These are phyloP conservation scores for Emydura subglobosa DNA, from an alignment of 2,113 vertebrate species.

Conservation along the genomic window DNA sequence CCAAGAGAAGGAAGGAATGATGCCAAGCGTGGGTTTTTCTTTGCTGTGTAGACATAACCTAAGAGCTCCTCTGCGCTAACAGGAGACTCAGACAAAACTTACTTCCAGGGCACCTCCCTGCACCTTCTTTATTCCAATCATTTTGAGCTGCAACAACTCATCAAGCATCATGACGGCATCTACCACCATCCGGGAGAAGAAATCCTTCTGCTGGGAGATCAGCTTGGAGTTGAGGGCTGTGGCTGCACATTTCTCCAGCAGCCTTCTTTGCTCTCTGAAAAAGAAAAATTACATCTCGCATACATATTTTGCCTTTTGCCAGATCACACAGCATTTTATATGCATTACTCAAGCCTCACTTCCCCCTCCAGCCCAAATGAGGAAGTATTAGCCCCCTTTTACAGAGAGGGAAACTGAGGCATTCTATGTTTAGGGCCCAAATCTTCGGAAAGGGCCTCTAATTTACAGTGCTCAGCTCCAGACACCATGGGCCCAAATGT, in stretches of 20 bases:
- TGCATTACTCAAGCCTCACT: rapidly evolving
- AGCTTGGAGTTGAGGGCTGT: conserved; percentile 97
- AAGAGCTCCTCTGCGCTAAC: not conserved
- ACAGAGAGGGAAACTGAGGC: rapidly evolving
- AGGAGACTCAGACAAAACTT: not conserved
- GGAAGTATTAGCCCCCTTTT: not conserved
- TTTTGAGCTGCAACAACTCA: conserved; percentile 93
- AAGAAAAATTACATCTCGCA: not conserved
- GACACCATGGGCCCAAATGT: not conserved
- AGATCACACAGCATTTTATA: rapidly evolving
- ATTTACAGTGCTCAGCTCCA: not conserved
- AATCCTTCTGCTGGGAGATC: conserved; percentile 92
- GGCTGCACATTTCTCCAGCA: conserved; percentile 93
- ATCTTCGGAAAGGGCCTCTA: not conserved
- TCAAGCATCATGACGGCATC: conserved; percentile 95
- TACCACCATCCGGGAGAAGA: conserved; percentile 97
- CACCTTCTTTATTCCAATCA: conserved; percentile 99
- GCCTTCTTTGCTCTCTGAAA: conserved; percentile 88
- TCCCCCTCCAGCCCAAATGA: rapidly evolving
- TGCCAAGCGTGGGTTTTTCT: not conserved
- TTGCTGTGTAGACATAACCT: not conserved
- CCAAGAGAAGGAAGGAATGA: not conserved
- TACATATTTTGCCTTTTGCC: not conserved
- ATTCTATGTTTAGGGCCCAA: rapidly evolving
- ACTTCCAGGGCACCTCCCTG: conserved; percentile 96